Conservation (phyloP, 2,888 invertebrate genomes). For the Xanthorhoe spadicearia region DNA sequence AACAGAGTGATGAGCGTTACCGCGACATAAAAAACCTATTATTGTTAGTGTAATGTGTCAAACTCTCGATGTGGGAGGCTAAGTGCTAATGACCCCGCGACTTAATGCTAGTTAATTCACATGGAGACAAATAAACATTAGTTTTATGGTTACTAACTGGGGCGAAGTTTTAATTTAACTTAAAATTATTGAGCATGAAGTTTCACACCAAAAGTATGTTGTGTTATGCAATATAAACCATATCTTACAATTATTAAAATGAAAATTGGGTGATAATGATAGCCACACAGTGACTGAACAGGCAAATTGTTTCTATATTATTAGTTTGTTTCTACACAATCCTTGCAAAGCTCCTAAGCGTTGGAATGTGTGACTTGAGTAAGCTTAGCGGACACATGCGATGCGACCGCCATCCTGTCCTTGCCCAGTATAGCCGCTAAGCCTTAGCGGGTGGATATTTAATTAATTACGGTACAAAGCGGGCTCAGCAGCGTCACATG, state of each 20-base stretch:
- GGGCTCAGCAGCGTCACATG: constrained; percentile 38
- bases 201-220: constrained; percentile 10
- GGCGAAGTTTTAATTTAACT: constrained; percentile 19
- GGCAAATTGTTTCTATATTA: constrained; percentile 1
- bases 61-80: constrained; percentile 62
- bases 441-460: constrained; percentile 27
- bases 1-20: constrained; percentile 37
- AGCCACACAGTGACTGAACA: background rate
- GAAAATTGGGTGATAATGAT: constrained; percentile 9
- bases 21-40: constrained; percentile 36
- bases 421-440: constrained; percentile 21
- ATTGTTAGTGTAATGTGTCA: constrained; percentile 45
- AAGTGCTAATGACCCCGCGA: constrained; percentile 64
- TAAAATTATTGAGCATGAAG: constrained; percentile 33
- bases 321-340: background rate
- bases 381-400: constrained; percentile 18
- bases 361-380: constrained; percentile 17
- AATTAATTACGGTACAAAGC: constrained; percentile 28
- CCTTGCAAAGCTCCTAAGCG: constrained; percentile 5
- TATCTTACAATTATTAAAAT: constrained; percentile 1
- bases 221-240: background rate
- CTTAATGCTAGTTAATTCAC: constrained; percentile 49
- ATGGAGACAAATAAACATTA: constrained; percentile 47
- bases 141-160: constrained; percentile 10
- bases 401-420: constrained; percentile 25